phyloP scores from a whole-genome alignment of 2,113 vertebrate species.

The Salvelinus alpinus region DNA sequence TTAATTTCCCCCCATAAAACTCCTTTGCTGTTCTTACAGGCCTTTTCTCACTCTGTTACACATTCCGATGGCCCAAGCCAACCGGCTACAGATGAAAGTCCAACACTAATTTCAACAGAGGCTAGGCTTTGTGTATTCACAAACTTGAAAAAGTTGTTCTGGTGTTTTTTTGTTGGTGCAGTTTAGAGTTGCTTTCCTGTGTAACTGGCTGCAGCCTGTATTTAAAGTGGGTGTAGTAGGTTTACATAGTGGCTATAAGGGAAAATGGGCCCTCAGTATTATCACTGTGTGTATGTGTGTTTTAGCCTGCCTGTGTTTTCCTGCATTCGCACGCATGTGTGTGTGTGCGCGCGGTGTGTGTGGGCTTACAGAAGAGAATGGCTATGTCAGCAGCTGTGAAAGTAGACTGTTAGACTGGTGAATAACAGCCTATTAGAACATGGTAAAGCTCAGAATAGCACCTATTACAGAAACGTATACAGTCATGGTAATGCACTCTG shows the following conservation, averaged over 20 bases:
- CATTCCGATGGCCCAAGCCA: slow-evolving; percentile 26
- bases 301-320: not conserved
- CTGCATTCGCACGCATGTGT: no score
- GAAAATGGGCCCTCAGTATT: slow-evolving; percentile 60
- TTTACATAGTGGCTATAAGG: slow-evolving; percentile 68
- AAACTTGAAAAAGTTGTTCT: slow-evolving; percentile 19
- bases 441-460: slow-evolving; percentile 37
- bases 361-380: slow-evolving; percentile 62
- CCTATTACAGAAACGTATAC: slow-evolving; percentile 38
- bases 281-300: slow-evolving; percentile 36
- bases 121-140: slow-evolving; percentile 40
- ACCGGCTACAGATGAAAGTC: slow-evolving; percentile 19
- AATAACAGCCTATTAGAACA: slow-evolving; percentile 59
- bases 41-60: slow-evolving; percentile 51
- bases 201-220: slow-evolving; percentile 64
- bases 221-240: slow-evolving; percentile 68
- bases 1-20: slow-evolving; percentile 65
- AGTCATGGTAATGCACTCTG: slow-evolving; percentile 32
- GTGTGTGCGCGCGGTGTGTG: not conserved
- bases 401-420: slow-evolving; percentile 42
- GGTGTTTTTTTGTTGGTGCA: slow-evolving; percentile 35
- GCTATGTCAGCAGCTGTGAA: slow-evolving; percentile 65
- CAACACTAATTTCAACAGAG: slow-evolving; percentile 57
- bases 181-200: slow-evolving; percentile 41
- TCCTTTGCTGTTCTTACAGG: slow-evolving; percentile 62